These are phyloP conservation scores for Tenebrio molitor DNA, from an alignment of 1,140 invertebrate genomes.

Conservation along the genomic window DNA sequence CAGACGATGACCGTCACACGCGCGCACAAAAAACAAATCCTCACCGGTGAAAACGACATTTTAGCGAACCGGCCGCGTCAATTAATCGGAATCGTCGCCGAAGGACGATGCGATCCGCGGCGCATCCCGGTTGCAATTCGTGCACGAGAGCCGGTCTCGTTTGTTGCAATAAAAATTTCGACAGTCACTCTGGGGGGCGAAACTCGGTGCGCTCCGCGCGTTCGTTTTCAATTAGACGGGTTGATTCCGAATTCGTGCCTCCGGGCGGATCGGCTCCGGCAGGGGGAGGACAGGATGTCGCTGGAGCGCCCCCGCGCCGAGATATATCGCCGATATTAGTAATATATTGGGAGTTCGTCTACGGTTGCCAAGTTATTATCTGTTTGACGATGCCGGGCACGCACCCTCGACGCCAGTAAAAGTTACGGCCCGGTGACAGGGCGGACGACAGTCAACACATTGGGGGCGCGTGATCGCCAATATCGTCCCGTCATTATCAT, in stretches of 20 bases:
- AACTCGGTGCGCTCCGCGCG: no score
- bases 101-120: no score
- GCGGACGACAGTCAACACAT: conserved; percentile 52
- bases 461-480: conserved; percentile 46
- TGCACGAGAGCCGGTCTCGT: no score
- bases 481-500: no score
- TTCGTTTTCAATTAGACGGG: neutral
- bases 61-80: no score
- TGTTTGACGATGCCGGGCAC: conserved; percentile 51
- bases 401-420: conserved; percentile 50
- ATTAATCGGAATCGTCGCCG: no score
- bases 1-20: neutral
- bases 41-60: no score
- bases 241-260: neutral
- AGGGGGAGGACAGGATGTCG: conserved; percentile 14
- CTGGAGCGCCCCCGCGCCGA: neutral
- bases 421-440: conserved; percentile 50
- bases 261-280: neutral
- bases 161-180: no score
- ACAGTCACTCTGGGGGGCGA: no score
- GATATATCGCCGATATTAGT: conserved; percentile 53
- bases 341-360: conserved; percentile 54
- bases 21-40: no score
- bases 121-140: no score
- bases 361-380: conserved; percentile 56